These are phyloP conservation scores for Scolanthus callimorphus DNA, from an alignment of 92 coral and sea anemone genomes.

Conservation along the genomic window DNA sequence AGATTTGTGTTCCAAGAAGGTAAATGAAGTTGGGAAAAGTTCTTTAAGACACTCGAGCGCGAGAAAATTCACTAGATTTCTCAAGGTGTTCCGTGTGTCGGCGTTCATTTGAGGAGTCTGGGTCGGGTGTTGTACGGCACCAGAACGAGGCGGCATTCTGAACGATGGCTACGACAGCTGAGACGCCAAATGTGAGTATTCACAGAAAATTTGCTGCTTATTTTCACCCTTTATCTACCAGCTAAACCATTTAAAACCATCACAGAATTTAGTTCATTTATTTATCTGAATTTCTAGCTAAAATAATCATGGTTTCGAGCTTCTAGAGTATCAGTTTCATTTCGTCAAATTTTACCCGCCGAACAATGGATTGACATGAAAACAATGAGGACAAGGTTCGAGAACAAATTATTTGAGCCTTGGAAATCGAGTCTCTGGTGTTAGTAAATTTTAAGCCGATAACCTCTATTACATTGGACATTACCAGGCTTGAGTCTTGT, in stretches of 20 bases:
- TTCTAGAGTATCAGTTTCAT: constrained; percentile 37
- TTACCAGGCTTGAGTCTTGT: background rate
- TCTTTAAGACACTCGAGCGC: too few relatives aligned
- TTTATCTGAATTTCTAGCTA: constrained; percentile 25
- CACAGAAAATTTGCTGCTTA: constrained; percentile 69
- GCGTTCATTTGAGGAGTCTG: constrained; percentile 30
- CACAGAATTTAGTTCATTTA: constrained; percentile 34
- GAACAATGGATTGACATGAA: constrained; percentile 94
- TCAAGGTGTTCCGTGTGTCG: constrained; percentile 12
- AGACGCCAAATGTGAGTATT: constrained; percentile 96
- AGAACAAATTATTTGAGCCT: constrained; percentile 1
- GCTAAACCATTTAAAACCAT: constrained; percentile 1
- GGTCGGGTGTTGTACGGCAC: constrained; percentile 42
- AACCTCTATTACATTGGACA: background rate
- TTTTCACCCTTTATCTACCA: constrained; percentile 33
- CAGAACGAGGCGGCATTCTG: constrained; percentile 86
- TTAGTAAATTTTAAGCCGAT: background rate
- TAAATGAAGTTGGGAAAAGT: too few relatives aligned
- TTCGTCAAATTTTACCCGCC: constrained; percentile 64
- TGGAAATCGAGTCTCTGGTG: background rate
- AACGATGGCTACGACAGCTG: constrained; percentile 99
- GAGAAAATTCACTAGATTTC: too few relatives aligned
- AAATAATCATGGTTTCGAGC: constrained; percentile 1
- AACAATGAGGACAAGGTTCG: constrained; percentile 39
- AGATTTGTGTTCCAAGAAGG: too few relatives aligned